phyloP scores from a whole-genome alignment of 1,140 invertebrate genomes.

The Phocides pigmalion region DNA sequence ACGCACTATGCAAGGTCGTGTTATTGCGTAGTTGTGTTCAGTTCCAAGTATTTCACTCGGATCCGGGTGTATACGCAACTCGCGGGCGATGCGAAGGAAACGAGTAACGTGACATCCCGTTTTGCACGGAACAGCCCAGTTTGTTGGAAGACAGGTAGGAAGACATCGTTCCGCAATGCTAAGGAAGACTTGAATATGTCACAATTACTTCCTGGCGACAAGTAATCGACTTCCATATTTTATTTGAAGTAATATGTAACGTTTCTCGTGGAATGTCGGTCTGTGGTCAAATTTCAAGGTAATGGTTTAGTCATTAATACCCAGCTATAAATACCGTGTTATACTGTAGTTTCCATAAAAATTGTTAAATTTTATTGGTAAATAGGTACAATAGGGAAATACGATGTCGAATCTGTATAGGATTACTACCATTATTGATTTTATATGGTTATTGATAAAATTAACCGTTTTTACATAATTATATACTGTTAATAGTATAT shows the following conservation, averaged over 20 bases:
- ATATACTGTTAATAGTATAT: no score
- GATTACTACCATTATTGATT: no score
- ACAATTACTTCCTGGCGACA: not conserved
- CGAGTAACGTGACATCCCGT: constrained; percentile 9
- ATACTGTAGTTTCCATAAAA: no score
- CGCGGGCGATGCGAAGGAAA: not conserved
- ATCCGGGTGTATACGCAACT: constrained; percentile 1
- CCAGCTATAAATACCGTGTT: no score
- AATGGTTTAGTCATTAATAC: no score
- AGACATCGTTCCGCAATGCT: not conserved
- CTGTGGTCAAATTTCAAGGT: not conserved
- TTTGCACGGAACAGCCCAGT: not conserved
- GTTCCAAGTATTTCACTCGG: constrained; percentile 1
- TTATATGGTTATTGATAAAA: no score
- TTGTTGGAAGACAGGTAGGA: not conserved
- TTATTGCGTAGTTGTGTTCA: constrained; percentile 12
- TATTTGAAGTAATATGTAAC: not conserved
- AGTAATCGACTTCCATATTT: not conserved
- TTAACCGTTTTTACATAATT: no score
- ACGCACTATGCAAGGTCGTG: constrained; percentile 8
- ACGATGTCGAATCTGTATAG: no score
- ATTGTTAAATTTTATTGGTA: no score
- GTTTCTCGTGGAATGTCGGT: not conserved
- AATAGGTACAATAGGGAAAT: no score
- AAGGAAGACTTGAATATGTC: not conserved